Percentiles rank a stretch among this genome's conserved stretches.
Conservation (phyloP, 2,797 vertebrate genomes). For the Etheostoma nigrum region DNA sequence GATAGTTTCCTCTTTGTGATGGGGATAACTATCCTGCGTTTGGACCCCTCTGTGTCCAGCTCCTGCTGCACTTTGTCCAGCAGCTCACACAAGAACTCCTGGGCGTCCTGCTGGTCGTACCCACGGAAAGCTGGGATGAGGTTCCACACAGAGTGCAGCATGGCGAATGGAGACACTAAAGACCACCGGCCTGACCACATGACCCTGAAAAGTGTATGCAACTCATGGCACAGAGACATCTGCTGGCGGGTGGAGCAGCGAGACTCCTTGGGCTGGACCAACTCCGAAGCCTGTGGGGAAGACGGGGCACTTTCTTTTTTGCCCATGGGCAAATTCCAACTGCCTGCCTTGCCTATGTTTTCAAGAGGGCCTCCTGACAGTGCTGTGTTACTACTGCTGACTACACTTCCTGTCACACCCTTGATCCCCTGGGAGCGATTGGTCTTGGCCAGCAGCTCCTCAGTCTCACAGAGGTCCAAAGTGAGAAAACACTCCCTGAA, state of each 20-base stretch:
- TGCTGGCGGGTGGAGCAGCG: constrained; percentile 92
- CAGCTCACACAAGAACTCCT: constrained; percentile 98
- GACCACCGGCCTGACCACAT: constrained; percentile 99
- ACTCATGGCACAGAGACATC: constrained; percentile 97
- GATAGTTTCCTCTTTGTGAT: constrained; percentile 98
- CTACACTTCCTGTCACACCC: constrained; percentile 81
- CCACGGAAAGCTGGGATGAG: constrained; percentile 97
- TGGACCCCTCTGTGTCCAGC: constrained; percentile 94
- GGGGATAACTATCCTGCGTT: constrained; percentile 94
- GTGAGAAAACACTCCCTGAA: constrained; percentile 99
- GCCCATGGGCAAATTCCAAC: constrained; percentile 72
- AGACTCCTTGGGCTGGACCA: constrained; percentile 94
- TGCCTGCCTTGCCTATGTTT: constrained; percentile 76
- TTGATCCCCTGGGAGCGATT: constrained; percentile 83
- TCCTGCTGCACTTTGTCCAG: constrained; percentile 99
- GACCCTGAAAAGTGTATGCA: constrained; percentile 98
- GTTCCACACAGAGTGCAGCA: constrained; percentile 99
- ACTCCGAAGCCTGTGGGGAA: constrained; percentile 87
- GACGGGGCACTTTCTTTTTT: constrained; percentile 80
- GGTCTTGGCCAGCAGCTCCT: constrained; percentile 94
- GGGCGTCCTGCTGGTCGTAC: constrained; percentile 98
- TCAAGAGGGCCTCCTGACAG: constrained; percentile 78
- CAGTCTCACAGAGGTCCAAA: constrained; percentile 95
- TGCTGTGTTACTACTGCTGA: constrained; percentile 75
- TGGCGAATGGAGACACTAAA: constrained; percentile 97